phyloP scores from a whole-genome alignment of 1,140 invertebrate species.

The Drosophila sulfurigaster region DNA sequence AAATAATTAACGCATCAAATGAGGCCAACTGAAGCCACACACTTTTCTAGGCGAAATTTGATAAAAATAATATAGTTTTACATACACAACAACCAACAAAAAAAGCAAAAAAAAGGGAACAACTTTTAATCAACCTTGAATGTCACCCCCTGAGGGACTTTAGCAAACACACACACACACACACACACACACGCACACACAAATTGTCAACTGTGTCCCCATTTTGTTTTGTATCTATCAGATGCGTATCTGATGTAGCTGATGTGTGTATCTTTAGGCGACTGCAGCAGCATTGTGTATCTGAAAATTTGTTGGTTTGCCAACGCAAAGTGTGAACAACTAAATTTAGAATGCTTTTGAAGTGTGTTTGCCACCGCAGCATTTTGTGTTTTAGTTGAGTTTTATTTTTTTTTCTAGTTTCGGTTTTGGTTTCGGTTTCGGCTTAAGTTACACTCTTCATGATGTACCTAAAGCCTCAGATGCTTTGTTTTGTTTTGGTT shows the following conservation, averaged over 20 bases:
- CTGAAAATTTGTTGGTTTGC: conserved; percentile 35
- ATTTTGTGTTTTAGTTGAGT: conserved; percentile 40
- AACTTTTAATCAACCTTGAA: conserved; percentile 10
- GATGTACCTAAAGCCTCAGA: too few relatives aligned
- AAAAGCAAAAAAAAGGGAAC: neutral
- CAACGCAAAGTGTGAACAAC: conserved; percentile 76
- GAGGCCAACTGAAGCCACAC: conserved; percentile 34
- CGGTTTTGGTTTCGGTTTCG: conserved; percentile 25
- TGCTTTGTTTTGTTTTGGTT: conserved; percentile 7
- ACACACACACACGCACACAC: too few relatives aligned
- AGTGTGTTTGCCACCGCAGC: conserved; percentile 43
- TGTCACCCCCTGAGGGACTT: neutral
- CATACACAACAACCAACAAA: neutral
- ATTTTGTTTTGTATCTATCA: conserved; percentile 26
- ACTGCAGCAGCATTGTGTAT: conserved; percentile 38
- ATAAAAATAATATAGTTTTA: neutral
- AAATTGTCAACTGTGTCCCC: conserved; percentile 41
- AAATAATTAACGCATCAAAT: conserved; percentile 56
- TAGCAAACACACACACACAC: neutral
- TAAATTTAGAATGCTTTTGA: conserved; percentile 78
- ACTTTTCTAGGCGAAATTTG: neutral
- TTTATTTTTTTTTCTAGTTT: conserved; percentile 23
- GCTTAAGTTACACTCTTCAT: conserved; percentile 8
- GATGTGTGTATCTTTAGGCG: conserved; percentile 9
- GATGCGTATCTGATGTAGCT: conserved; percentile 11